Conservation (phyloP, 2,113 vertebrate species). For the Clinocottus analis region DNA sequence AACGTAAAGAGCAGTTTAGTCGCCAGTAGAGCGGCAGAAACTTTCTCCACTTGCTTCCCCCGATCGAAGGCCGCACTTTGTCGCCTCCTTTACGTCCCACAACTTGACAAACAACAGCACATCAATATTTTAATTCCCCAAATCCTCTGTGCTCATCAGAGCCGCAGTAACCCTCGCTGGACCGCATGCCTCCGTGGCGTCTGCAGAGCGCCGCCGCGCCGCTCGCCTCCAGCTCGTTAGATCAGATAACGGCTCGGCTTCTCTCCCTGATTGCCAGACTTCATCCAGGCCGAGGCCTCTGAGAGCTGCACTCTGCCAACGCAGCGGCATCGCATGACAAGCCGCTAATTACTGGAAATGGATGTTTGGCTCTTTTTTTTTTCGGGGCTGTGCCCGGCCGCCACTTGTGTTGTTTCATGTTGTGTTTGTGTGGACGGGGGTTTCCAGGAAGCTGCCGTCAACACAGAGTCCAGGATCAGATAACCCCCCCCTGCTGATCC, state of each 20-base stretch:
- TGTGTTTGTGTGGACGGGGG: constrained; percentile 14
- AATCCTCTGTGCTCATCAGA: too few species aligned
- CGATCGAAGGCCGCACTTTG: too few species aligned
- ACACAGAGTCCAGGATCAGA: constrained; percentile 53
- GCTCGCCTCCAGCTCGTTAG: background rate
- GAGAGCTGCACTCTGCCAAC: background rate
- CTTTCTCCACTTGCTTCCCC: too few species aligned
- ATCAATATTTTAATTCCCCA: too few species aligned
- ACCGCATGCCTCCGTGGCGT: background rate
- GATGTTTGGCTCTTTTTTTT: constrained; percentile 57
- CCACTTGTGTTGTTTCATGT: constrained; percentile 11
- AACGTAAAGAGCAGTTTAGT: too few species aligned
- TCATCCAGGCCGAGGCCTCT: background rate
- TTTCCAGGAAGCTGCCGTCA: constrained; percentile 66
- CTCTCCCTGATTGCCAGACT: background rate
- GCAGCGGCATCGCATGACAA: constrained; percentile 47
- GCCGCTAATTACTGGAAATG: constrained; percentile 59
- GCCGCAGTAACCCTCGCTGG: too few species aligned
- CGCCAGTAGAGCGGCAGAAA: too few species aligned
- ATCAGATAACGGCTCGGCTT: background rate
- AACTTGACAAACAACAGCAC: too few species aligned
- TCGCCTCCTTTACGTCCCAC: too few species aligned
- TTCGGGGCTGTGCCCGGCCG: constrained; percentile 5
- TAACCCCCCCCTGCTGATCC: constrained; percentile 23
- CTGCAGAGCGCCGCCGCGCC: background rate